phyloP scores from a whole-genome alignment of 2,113 vertebrate species.

The Dipodomys merriami region DNA sequence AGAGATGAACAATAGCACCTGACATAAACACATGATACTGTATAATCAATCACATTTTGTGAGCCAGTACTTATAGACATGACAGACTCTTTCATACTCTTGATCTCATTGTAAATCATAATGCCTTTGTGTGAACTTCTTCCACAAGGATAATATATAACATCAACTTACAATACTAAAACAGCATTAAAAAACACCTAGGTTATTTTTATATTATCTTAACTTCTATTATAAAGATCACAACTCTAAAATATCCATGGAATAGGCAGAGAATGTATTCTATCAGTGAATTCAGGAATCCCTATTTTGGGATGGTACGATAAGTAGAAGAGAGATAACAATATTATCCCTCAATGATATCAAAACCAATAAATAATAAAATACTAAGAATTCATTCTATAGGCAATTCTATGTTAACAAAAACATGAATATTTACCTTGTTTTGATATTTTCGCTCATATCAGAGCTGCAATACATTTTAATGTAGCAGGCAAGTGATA shows the following conservation, averaged over 20 bases:
- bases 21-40: not conserved
- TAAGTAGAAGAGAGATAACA: not conserved
- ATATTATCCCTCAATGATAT: not conserved
- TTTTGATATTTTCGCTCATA: not conserved
- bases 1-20: too few species aligned
- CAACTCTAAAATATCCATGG: not conserved
- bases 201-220: slow-evolving; percentile 6
- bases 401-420: not conserved
- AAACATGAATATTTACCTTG: not conserved
- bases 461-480: not conserved
- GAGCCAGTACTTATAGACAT: not conserved
- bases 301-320: not conserved
- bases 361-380: slow-evolving; percentile 4
- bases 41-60: not conserved
- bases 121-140: not conserved
- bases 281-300: not conserved
- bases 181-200: not conserved
- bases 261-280: not conserved
- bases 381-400: not conserved
- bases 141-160: not conserved
- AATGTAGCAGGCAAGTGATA: not conserved
- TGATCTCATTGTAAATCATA: not conserved
- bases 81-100: not conserved
- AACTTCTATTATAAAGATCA: not conserved
- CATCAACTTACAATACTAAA: not conserved